Evolutionary conservation across 2,888 invertebrate genomes (phyloP), one percentile per base, ranked within the genome.

Genomic region (Dione vanillae): DNA sequence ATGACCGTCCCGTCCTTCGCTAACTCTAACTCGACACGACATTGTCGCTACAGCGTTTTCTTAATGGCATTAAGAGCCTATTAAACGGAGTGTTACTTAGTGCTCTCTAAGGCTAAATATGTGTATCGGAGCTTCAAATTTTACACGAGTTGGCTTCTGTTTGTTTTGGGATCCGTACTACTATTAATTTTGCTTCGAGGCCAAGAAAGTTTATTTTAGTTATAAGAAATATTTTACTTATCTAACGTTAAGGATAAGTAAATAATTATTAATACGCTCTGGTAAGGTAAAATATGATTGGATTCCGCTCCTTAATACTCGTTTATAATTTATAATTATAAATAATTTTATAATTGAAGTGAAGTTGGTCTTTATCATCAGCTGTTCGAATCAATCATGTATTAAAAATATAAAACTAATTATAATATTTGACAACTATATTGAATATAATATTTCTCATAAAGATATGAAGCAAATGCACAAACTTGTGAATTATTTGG

Each of bases 41-140:
- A 77, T 79, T 70, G 67, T 72, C 67, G 72, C 65, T 72, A 74
- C 70, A 78, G 76, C 79, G 78, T 82, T 81, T 83, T 83, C 84
- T 82, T 84, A 85, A 85, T 82, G 75, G 78, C 76, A 83, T 87
- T 83, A 83, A 75, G 74, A 70, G 74, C 72, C 79, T 79, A 81
- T 83, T 80, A 81, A 81, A 76, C 78, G 76, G 76, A 81, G 78
- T 81, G 78, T 80, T 82, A 77, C 78, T 79, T 76, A 73, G 75
- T 70, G 74, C n/a, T n/a, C 74, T 78, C 72, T 75, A 77, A 79
- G 78, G 49, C 78, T 75, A 78, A 82, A 77, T 80, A 76, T 78
- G 78, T 80, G 78, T 73, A 74, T 74, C 35, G 37, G 35, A 37
- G 52, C 59, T 70, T 40, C 67, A 52, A 70, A 73, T 71, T 62